Conservation (phyloP, 2,113 vertebrate genomes). For the Nematolebias whitei region DNA sequence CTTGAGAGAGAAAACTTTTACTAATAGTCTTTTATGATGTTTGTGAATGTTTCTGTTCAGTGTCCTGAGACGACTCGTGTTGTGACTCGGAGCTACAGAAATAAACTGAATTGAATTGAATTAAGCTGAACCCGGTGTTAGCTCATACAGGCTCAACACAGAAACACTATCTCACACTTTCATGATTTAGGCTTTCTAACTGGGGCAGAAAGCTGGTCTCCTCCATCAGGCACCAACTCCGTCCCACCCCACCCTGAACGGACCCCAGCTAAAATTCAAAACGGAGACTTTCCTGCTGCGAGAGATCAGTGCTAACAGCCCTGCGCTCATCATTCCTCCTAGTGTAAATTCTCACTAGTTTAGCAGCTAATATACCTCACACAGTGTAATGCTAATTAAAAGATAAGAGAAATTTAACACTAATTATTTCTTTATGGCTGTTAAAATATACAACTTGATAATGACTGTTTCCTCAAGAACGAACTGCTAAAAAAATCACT, state of each 20-base stretch:
- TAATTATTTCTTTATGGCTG: conserved; percentile 62
- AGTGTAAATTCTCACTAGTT: conserved; percentile 25
- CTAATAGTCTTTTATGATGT: too few species aligned
- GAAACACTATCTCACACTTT: too few species aligned
- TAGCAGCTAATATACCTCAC: conserved; percentile 34
- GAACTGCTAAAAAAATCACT: conserved; percentile 24
- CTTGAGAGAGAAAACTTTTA: too few species aligned
- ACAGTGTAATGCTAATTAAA: conserved; percentile 53
- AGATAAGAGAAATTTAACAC: conserved; percentile 40
- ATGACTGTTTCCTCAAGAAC: conserved; percentile 53
- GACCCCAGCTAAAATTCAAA: not conserved
- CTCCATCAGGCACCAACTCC: not conserved
- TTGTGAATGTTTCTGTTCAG: too few species aligned
- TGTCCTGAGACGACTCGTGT: too few species aligned
- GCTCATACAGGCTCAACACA: too few species aligned
- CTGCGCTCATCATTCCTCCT: conserved; percentile 1
- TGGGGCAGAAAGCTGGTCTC: too few species aligned
- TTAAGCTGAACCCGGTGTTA: too few species aligned
- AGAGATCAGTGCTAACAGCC: not conserved
- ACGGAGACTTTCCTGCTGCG: not conserved
- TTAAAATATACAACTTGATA: conserved; percentile 51
- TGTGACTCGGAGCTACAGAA: too few species aligned
- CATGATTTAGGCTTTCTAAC: too few species aligned
- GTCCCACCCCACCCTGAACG: not conserved
- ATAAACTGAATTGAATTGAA: too few species aligned